phyloP scores from a whole-genome alignment of 2,888 invertebrate genomes.

The Nymphalis urticae region DNA sequence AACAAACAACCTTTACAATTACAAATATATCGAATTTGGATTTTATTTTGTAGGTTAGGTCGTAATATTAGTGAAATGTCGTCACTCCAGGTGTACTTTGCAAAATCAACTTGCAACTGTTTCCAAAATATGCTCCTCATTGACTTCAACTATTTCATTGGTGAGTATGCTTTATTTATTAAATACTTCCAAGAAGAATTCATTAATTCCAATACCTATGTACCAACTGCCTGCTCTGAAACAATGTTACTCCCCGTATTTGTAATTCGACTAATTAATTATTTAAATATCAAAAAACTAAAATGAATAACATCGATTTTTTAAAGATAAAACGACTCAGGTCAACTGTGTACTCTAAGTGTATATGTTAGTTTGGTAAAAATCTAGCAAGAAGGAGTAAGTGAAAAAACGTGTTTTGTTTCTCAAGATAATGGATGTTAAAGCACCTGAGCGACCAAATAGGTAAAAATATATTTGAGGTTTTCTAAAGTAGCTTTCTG shows the following conservation, averaged over 20 bases:
- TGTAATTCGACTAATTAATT: too few relatives aligned
- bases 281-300: too few relatives aligned
- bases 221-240: too few relatives aligned
- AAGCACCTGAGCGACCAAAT: too few relatives aligned
- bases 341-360: not conserved
- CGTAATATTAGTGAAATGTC: constrained; percentile 52
- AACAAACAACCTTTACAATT: too few relatives aligned
- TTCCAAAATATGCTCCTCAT: constrained; percentile 61
- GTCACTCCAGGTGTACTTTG: constrained; percentile 61
- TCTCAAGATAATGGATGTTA: not conserved
- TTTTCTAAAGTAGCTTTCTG: too few relatives aligned
- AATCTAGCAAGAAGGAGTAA: not conserved
- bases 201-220: not conserved
- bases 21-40: too few relatives aligned
- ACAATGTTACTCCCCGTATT: too few relatives aligned
- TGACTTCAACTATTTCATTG: constrained; percentile 63
- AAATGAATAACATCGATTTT: too few relatives aligned
- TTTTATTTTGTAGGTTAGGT: constrained; percentile 53
- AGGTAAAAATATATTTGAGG: too few relatives aligned
- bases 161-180: constrained; percentile 47
- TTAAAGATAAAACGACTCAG: too few relatives aligned
- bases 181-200: not conserved
- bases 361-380: not conserved
- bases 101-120: constrained; percentile 64
- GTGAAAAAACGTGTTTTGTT: not conserved